Percentiles rank a stretch among this genome's conserved stretches.
phyloP scores from a whole-genome alignment of 2,113 vertebrate species.

The Daubentonia madagascariensis region DNA sequence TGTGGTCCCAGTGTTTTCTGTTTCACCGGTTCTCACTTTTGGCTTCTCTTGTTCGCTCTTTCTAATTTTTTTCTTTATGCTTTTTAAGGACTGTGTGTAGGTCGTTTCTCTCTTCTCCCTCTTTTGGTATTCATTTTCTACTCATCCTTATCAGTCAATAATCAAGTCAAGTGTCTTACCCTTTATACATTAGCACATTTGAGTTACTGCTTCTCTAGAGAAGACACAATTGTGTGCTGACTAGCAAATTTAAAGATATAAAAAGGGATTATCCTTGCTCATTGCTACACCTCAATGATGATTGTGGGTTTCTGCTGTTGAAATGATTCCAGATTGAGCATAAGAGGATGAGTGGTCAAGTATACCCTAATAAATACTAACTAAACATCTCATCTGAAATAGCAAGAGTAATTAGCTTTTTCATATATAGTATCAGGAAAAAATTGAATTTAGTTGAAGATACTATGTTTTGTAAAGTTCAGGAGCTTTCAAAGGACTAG shows the following conservation, averaged over 20 bases:
- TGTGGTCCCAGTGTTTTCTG: background rate
- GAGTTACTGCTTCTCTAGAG: background rate
- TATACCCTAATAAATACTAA: conserved; percentile 38
- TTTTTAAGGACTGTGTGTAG: background rate
- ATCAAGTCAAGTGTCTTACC: background rate
- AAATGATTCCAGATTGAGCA: background rate
- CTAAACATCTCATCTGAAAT: conserved; percentile 23
- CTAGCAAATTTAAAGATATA: background rate
- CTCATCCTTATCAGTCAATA: background rate
- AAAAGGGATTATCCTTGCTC: background rate
- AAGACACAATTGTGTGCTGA: background rate
- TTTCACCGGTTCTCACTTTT: background rate
- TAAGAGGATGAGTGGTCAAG: background rate
- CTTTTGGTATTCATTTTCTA: background rate
- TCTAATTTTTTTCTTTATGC: background rate
- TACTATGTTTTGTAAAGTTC: background rate
- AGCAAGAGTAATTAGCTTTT: conserved; percentile 24
- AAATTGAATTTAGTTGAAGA: background rate
- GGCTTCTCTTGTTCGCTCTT: background rate
- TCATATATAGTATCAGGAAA: background rate
- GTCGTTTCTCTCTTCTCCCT: background rate
- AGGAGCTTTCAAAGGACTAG: background rate
- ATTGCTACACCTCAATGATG: background rate
- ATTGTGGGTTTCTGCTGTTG: background rate
- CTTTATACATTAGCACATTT: background rate